Conservation (phyloP, 1,140 invertebrate genomes). For the Gonatopus flavifemur region DNA sequence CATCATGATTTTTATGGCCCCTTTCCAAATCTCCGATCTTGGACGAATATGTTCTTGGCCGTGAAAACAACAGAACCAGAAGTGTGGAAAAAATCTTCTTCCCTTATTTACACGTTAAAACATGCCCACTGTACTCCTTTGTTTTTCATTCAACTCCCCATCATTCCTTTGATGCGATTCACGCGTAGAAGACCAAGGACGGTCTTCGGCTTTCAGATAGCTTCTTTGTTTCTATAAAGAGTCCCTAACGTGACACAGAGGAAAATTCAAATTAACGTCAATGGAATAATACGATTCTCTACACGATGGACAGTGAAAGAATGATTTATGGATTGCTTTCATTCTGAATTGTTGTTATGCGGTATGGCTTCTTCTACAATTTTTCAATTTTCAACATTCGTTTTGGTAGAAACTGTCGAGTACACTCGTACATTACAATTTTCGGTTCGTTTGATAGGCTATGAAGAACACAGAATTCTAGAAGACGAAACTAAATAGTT, state of each 20-base stretch:
- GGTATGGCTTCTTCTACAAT: constrained; percentile 4
- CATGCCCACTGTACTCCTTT: background rate
- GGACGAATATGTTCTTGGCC: too few relatives aligned
- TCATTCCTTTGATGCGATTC: background rate
- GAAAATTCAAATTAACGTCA: constrained; percentile 12
- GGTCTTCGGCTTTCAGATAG: constrained; percentile 4
- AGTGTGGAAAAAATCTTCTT: too few relatives aligned
- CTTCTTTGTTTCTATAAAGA: background rate
- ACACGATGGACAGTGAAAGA: background rate
- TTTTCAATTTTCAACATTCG: constrained; percentile 13
- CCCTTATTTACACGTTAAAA: constrained; percentile 15
- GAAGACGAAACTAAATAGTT: too few relatives aligned
- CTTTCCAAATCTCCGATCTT: too few relatives aligned
- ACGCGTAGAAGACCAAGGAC: constrained; percentile 12
- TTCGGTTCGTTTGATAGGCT: too few relatives aligned
- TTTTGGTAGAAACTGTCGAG: too few relatives aligned
- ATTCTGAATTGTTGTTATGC: constrained; percentile 7
- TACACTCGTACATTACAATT: too few relatives aligned
- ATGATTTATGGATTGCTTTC: background rate
- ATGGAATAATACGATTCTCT: background rate
- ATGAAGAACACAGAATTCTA: too few relatives aligned
- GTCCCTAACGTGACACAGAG: background rate
- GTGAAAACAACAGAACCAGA: too few relatives aligned
- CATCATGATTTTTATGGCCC: too few relatives aligned
- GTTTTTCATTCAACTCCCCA: constrained; percentile 1